Base-by-base conservation (phyloP, 2,888 invertebrate genomes). In the Coleophora deauratella region DNA sequence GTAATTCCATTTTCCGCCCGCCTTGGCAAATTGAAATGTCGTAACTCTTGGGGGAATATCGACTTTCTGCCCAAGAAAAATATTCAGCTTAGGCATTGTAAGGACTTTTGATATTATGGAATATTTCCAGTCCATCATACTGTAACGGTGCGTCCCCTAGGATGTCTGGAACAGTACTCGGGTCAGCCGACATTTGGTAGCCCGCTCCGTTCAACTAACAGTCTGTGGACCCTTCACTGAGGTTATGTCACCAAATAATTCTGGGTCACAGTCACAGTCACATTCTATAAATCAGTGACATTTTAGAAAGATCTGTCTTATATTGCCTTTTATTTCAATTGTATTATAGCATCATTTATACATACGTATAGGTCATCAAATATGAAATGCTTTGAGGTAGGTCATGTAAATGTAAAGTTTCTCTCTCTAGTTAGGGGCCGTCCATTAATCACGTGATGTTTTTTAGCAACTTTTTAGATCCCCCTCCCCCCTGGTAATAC, bases 21-120 rank as follows among this genome's bases (percentile, higher is more conserved):
- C 86, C 85, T 85, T 86, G 81, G 86, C 86, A 86, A 86, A 86
- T 86, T 86, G 86, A 86, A 86, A 86, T 85, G 86, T 85, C 85
- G 86, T 86, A 85, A 85, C 82, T 86, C 86, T 85, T 84, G 70
- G 78, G 86, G 86, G 86, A 84, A 86, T 86, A 82, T 85, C 85
- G 84, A 81, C 82, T 85, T 85, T 85, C 80, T 79, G 76, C 75
- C 72, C 74, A 78, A 84, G 84, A 81, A 86, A 81, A 84, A 84
- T 84, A 80, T 80, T 82, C 81, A 69, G 59, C 74, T 73, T 77
- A 75, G 77, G 75, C 79, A 80, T 82, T 82, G 81, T 82, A 76
- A 79, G 73, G 72, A 71, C 71, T 75, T 63, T 63, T 70, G 77
- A 76, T 81, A 80, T 81, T 80, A 79, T 73, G 73, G 75, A 73